Evolutionary conservation across 2,113 vertebrate genomes (phyloP).

Genomic region (Ornithorhynchus anatinus): DNA sequence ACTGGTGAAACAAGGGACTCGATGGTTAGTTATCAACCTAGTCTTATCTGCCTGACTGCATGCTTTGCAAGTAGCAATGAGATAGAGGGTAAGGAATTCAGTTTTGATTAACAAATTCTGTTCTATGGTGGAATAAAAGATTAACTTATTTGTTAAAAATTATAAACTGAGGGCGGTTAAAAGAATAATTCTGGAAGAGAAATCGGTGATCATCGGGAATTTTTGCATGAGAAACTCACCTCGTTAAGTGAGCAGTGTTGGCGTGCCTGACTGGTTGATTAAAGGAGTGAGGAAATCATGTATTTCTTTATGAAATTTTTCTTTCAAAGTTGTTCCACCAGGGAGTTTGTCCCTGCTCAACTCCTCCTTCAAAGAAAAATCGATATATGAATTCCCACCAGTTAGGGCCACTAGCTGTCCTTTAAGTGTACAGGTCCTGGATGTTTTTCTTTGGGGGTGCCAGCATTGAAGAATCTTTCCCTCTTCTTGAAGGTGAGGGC

Average conservation of each 20-base stretch:
- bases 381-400: no score
- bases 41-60: conserved; percentile 23
- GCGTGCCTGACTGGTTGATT: conserved; percentile 51
- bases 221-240: conserved; percentile 53
- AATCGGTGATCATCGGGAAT: conserved; percentile 47
- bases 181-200: background rate
- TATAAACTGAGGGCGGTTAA: conserved; percentile 30
- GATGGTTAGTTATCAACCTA: conserved; percentile 17
- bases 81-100: conserved; percentile 33
- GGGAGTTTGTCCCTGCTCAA: conserved; percentile 53
- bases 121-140: conserved; percentile 36
- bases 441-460: background rate
- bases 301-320: conserved; percentile 37
- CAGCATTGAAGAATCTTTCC: background rate
- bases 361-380: no score
- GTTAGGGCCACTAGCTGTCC: no score
- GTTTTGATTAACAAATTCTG: conserved; percentile 51
- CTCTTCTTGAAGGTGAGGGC: background rate
- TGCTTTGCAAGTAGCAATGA: conserved; percentile 1
- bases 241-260: conserved; percentile 57
- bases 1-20: background rate
- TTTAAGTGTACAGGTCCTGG: no score
- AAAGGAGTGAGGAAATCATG: conserved; percentile 46
- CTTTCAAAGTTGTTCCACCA: conserved; percentile 29
- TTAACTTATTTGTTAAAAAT: conserved; percentile 53